Conservation (phyloP, 2,888 invertebrate species). For the Deilephila elpenor region DNA sequence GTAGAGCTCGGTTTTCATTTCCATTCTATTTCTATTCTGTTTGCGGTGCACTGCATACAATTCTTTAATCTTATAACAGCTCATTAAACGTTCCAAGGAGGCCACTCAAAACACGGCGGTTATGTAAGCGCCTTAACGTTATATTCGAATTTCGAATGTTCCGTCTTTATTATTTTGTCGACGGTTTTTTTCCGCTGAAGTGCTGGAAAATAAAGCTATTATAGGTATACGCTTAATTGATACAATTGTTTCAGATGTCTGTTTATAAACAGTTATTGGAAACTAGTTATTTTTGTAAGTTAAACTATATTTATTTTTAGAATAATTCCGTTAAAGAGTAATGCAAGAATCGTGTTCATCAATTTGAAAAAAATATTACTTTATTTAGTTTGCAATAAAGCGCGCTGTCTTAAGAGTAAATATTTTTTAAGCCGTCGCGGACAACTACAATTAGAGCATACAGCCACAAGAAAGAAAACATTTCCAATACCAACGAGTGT, state of each 20-base stretch:
- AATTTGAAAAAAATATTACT: too few species aligned
- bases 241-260: background rate
- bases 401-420: too few species aligned
- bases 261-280: too few species aligned
- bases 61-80: conserved; percentile 37
- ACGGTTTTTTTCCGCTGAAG: background rate
- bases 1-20: conserved; percentile 5
- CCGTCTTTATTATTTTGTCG: conserved; percentile 8
- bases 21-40: conserved; percentile 28
- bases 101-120: conserved; percentile 36
- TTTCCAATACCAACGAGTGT: background rate
- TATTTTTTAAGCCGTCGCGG: too few species aligned
- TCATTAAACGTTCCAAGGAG: conserved; percentile 33
- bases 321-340: too few species aligned
- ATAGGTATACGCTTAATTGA: background rate
- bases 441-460: too few species aligned
- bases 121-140: conserved; percentile 41
- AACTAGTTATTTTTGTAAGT: too few species aligned
- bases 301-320: too few species aligned
- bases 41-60: conserved; percentile 30
- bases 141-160: conserved; percentile 3
- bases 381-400: too few species aligned
- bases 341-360: too few species aligned
- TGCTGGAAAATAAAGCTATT: conserved; percentile 5
- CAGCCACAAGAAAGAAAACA: too few species aligned